phyloP scores from a whole-genome alignment of 2,797 vertebrate species.

The Intellagama lesueurii region DNA sequence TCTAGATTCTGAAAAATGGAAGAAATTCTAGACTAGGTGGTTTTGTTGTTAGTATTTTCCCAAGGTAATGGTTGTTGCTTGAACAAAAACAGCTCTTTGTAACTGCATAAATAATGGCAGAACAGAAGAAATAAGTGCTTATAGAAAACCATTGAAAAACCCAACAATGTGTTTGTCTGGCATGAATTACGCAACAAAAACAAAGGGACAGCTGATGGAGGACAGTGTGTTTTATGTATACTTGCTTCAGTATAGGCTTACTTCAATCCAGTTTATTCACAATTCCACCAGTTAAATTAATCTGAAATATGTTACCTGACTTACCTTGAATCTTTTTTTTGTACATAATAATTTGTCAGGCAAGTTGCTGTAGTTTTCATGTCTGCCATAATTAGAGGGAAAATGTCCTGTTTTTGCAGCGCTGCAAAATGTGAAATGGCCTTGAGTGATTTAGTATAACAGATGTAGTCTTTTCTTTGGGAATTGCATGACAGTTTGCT shows the following conservation, averaged over 20 bases:
- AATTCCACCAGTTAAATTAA: conserved; percentile 42
- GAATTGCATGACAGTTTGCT: conserved; percentile 4
- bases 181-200: conserved; percentile 37
- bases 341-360: conserved; percentile 39
- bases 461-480: not conserved
- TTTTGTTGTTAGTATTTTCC: not conserved
- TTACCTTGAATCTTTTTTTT: conserved; percentile 36
- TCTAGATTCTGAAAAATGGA: not conserved
- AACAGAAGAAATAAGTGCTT: conserved; percentile 22
- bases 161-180: conserved; percentile 32
- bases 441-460: not conserved
- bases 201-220: conserved; percentile 43
- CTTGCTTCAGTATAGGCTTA: conserved; percentile 39
- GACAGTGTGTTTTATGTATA: not conserved
- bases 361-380: conserved; percentile 36
- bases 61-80: conserved; percentile 42
- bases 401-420: not conserved
- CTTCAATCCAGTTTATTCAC: conserved; percentile 35
- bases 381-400: conserved; percentile 33
- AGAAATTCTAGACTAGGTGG: not conserved
- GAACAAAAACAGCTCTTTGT: conserved; percentile 27
- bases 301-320: conserved; percentile 35
- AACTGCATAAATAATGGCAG: conserved; percentile 38
- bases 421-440: not conserved
- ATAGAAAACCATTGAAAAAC: conserved; percentile 27